Evolutionary conservation across 2,797 vertebrate species (phyloP).

Genomic region (Hippocampus kuda): DNA sequence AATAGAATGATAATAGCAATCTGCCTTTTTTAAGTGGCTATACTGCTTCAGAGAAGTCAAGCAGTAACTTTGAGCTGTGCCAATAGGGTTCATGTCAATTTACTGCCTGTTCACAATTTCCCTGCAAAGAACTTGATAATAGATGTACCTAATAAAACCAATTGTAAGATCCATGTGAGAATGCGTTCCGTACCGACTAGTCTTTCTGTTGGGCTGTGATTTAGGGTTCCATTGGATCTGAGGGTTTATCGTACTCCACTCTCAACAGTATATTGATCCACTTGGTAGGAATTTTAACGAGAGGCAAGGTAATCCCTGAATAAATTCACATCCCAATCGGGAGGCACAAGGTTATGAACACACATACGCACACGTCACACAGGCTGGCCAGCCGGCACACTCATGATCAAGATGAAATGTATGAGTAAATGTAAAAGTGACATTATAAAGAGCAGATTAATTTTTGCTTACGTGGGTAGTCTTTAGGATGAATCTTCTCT

Average conservation of each 20-base stretch:
- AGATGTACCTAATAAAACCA: background rate
- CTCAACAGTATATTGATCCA: slow-evolving; percentile 71
- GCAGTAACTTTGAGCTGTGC: background rate
- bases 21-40: background rate
- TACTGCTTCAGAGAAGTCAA: background rate
- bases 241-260: slow-evolving; percentile 62
- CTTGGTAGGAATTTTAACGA: slow-evolving; percentile 47
- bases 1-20: background rate
- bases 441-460: background rate
- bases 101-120: background rate
- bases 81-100: background rate
- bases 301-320: slow-evolving; percentile 56
- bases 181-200: slow-evolving; percentile 24
- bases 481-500: slow-evolving; percentile 91
- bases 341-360: slow-evolving; percentile 59
- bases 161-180: background rate
- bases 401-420: slow-evolving; percentile 5
- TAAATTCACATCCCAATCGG: slow-evolving; percentile 60
- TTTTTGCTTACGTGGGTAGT: slow-evolving; percentile 86
- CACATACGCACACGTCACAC: slow-evolving; percentile 11
- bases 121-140: background rate
- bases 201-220: slow-evolving; percentile 50
- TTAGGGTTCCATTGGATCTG: slow-evolving; percentile 51
- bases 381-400: background rate
- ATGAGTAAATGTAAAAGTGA: background rate